phyloP scores from a whole-genome alignment of 2,113 vertebrate genomes.

The Neodon shergylaensis region DNA sequence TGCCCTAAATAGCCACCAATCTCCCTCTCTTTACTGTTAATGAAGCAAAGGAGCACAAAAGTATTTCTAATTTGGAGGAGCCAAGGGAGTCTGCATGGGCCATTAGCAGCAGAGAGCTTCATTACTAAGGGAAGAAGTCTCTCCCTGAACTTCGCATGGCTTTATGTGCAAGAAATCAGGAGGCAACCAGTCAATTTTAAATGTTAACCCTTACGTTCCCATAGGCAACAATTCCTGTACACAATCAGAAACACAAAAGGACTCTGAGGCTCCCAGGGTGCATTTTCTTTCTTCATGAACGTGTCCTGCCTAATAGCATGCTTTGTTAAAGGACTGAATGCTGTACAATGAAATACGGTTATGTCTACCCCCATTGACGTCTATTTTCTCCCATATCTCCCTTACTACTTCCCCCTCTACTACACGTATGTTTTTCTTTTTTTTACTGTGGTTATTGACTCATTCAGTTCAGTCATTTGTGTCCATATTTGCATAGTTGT shows the following conservation, averaged over 20 bases:
- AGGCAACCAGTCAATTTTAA: slow-evolving; percentile 85
- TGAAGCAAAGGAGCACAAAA: slow-evolving; percentile 85
- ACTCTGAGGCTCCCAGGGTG: slow-evolving; percentile 61
- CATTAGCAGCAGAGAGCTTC: slow-evolving; percentile 88
- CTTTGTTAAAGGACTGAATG: not conserved
- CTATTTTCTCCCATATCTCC: not conserved
- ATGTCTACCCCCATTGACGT: not conserved
- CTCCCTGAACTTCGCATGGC: slow-evolving; percentile 84
- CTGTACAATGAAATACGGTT: not conserved
- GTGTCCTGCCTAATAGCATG: not conserved
- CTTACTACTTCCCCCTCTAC: not conserved
- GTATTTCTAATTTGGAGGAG: slow-evolving; percentile 89
- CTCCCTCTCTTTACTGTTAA: slow-evolving; percentile 89
- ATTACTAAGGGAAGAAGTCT: slow-evolving; percentile 86
- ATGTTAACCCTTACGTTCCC: slow-evolving; percentile 84
- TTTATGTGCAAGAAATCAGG: slow-evolving; percentile 88
- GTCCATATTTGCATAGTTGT: no score
- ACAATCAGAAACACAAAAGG: slow-evolving; percentile 53
- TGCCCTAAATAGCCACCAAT: slow-evolving; percentile 91
- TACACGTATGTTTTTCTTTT: no score
- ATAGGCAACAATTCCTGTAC: slow-evolving; percentile 68
- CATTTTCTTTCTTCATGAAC: slow-evolving; percentile 52
- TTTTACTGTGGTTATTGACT: not conserved
- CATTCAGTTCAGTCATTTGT: not conserved
- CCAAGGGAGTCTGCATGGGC: slow-evolving; percentile 87